phyloP scores from a whole-genome alignment of 2,797 vertebrate genomes.

The Hippoglossus hippoglossus region DNA sequence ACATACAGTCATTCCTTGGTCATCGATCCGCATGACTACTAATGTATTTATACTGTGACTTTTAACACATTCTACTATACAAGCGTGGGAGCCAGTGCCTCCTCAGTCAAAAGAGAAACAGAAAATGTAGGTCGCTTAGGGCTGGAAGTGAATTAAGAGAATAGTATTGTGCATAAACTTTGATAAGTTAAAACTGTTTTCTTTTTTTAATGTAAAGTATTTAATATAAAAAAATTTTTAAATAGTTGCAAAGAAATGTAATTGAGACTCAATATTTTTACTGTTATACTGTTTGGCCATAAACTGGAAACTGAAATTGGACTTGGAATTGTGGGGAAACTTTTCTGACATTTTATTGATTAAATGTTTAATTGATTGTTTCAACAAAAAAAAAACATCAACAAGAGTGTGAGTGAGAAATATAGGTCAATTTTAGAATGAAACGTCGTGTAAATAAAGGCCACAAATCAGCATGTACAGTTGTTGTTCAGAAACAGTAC shows the following conservation, averaged over 20 bases:
- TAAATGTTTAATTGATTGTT: neutral
- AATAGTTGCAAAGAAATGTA: too few species aligned
- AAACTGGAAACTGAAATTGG: too few species aligned
- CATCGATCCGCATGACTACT: neutral
- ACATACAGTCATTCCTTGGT: neutral
- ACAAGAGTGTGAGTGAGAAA: neutral
- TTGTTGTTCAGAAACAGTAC: constrained; percentile 54
- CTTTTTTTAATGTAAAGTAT: too few species aligned
- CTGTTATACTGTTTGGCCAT: too few species aligned
- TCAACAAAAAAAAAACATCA: neutral
- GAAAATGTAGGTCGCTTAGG: too few species aligned
- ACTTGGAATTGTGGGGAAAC: too few species aligned
- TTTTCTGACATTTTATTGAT: neutral
- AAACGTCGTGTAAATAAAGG: constrained; percentile 2
- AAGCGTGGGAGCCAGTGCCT: too few species aligned
- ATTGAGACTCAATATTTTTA: too few species aligned
- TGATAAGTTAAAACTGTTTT: neutral
- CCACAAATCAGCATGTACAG: constrained; percentile 27
- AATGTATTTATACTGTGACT: neutral
- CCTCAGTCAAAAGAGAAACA: too few species aligned
- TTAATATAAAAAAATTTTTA: too few species aligned
- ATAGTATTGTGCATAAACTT: too few species aligned
- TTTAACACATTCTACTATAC: neutral
- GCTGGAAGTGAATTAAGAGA: too few species aligned
- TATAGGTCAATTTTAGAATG: neutral